A percentile compares a stretch with the other conserved stretches of the same genome.
These are phyloP conservation scores for Chloroclystis v-ata DNA, from an alignment of 2,888 invertebrate genomes.

Conservation along the genomic window DNA sequence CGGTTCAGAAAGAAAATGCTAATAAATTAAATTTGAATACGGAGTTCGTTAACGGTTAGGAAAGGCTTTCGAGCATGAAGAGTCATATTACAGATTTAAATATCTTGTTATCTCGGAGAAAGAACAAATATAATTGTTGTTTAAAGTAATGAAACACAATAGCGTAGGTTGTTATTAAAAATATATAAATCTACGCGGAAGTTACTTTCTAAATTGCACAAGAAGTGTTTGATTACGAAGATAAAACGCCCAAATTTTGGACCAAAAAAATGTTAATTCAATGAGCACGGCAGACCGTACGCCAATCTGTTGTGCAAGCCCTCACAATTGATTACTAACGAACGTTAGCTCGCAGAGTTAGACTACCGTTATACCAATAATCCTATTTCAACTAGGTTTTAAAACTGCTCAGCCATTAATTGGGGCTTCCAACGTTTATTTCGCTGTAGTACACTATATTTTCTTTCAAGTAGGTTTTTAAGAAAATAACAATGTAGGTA, in stretches of 20 bases:
- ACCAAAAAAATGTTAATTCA: conserved; percentile 35
- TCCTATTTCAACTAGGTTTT: not conserved
- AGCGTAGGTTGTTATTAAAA: not conserved
- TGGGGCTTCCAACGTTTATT: too few relatives aligned
- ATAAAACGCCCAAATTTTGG: conserved; percentile 24
- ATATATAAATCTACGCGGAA: not conserved
- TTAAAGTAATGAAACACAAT: too few relatives aligned
- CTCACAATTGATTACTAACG: conserved; percentile 12
- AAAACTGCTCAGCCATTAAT: too few relatives aligned
- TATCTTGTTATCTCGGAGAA: too few relatives aligned
- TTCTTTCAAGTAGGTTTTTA: too few relatives aligned
- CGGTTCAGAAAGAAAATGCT: conserved; percentile 54
- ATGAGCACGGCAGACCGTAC: conserved; percentile 25
- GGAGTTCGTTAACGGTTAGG: conserved; percentile 57
- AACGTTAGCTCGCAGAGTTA: not conserved
- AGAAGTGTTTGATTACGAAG: conserved; percentile 25
- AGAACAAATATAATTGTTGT: too few relatives aligned
- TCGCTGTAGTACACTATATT: too few relatives aligned
- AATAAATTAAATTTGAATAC: conserved; percentile 64
- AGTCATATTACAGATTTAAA: not conserved
- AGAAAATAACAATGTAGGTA: too few relatives aligned
- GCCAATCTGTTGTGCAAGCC: conserved; percentile 40
- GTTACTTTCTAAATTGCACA: conserved; percentile 41
- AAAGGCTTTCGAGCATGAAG: conserved; percentile 16
- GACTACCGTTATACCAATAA: not conserved